Evolutionary conservation across 92 coral and sea anemone species (phyloP).

Genomic region (Desmophyllum pertusum): DNA sequence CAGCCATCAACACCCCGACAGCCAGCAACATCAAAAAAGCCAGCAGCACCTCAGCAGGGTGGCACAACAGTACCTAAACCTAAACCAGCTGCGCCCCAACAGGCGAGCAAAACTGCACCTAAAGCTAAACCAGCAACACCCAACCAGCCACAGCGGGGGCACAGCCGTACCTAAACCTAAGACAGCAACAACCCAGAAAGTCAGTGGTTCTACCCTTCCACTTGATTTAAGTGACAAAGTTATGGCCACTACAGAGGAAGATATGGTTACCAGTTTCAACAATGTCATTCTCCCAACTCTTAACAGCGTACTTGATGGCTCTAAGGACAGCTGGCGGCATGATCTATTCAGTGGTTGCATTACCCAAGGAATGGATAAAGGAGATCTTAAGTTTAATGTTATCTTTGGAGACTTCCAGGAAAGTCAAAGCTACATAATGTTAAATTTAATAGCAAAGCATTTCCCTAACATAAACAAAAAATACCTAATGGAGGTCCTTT

Average conservation of each 20-base stretch:
- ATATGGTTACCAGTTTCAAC: conserved; percentile 2
- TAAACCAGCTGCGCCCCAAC: too few species aligned
- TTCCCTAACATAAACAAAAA: neutral
- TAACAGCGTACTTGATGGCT: conserved; percentile 1
- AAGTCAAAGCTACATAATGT: neutral
- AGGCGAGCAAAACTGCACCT: too few species aligned
- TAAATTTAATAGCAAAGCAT: neutral
- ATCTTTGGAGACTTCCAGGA: neutral
- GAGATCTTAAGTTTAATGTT: neutral
- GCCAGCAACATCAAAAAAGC: too few species aligned
- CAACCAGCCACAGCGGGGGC: too few species aligned
- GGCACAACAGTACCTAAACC: too few species aligned
- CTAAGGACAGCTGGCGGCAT: conserved; percentile 32
- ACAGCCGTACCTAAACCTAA: too few species aligned
- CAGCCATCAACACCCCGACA: too few species aligned
- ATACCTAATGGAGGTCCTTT: conserved; percentile 22
- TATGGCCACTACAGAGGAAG: neutral
- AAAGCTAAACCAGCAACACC: too few species aligned
- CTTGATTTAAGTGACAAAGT: neutral
- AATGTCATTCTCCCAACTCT: conserved; percentile 6
- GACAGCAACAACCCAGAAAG: too few species aligned
- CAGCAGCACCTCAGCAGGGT: too few species aligned
- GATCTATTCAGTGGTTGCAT: neutral
- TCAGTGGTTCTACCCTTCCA: too few species aligned
- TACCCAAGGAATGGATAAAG: neutral